Conservation (phyloP, 2,113 vertebrate genomes). For the Fukomys damarensis region DNA sequence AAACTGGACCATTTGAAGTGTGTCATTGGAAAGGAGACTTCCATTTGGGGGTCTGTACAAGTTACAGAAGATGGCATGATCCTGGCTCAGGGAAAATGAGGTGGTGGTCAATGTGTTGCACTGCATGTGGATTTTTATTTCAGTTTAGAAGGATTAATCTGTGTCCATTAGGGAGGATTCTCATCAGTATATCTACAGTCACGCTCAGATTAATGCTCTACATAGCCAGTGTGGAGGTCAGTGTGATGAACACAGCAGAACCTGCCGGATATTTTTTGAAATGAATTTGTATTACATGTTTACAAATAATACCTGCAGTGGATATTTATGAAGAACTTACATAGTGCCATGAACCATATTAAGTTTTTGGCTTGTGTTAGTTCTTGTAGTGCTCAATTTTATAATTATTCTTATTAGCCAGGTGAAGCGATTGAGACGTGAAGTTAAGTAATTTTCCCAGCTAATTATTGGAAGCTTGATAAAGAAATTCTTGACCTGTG, state of each 20-base stretch:
- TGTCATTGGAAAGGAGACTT: neutral
- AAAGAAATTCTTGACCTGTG: neutral
- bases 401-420: neutral
- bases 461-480: neutral
- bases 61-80: neutral
- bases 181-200: neutral
- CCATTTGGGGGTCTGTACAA: neutral
- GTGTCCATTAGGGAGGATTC: neutral
- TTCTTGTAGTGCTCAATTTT: neutral
- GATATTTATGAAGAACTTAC: neutral
- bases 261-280: neutral
- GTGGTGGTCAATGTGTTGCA: neutral
- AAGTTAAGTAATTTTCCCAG: constrained; percentile 30
- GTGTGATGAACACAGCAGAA: neutral
- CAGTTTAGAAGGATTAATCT: neutral
- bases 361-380: neutral
- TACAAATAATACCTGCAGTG: neutral
- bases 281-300: neutral
- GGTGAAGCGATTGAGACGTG: neutral
- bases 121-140: neutral
- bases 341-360: neutral
- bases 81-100: neutral
- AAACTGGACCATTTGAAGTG: neutral
- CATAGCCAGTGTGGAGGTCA: neutral
- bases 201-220: neutral